Evolutionary conservation across 2,113 vertebrate species (phyloP), one percentile per base, ranked within the genome.

Genomic region (Eulacestoma nigropectus): DNA sequence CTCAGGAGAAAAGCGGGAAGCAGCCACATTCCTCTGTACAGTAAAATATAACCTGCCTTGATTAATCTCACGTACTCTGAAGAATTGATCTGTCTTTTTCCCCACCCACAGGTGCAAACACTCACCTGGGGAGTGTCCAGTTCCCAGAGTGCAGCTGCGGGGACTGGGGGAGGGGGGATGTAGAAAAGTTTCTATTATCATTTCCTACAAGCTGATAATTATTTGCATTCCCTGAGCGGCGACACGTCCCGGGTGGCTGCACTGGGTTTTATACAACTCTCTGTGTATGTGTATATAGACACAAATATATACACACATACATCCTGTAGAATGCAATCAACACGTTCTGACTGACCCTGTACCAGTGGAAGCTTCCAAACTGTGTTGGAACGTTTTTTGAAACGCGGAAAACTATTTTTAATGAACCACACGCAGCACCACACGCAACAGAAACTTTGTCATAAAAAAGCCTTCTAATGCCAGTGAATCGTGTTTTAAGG

Each of bases 401-500:
- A 94, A 67, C 17, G 17, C 39, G 74, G 79, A 55, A 74, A 95
- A 42, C 83, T 90, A 9, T 95, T 96, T 96, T 89, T 93, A 88
- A 95, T 52, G 67, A 91, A 35, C 46, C 39, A 49, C 85, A 80
- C 7, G 13, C 59, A 55, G 69, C 68, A 84, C 68, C 74, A 74
- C 42, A 42, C 3, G 10, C 60, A 89, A 56, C 26, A 42, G 84
- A 91, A 92, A 86, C 81, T 83, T 95, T 75, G 57, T 93, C 94
- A 82, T 73, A 74, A 63, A 39, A 56, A 83, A 87, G 15, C 85
- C 90, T 97, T 95, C 96, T 97, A 81, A 96, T 84, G 83, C 53
- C 88, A 95, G 72, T 67, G 65, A 67, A 53, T 73, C n/a, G 2
- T 91, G 85, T 96, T 97, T 97, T 96, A 95, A 77, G 53, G 77